These are phyloP conservation scores for Drosophila greeni DNA, from an alignment of 2,888 invertebrate genomes.

Conservation along the genomic window DNA sequence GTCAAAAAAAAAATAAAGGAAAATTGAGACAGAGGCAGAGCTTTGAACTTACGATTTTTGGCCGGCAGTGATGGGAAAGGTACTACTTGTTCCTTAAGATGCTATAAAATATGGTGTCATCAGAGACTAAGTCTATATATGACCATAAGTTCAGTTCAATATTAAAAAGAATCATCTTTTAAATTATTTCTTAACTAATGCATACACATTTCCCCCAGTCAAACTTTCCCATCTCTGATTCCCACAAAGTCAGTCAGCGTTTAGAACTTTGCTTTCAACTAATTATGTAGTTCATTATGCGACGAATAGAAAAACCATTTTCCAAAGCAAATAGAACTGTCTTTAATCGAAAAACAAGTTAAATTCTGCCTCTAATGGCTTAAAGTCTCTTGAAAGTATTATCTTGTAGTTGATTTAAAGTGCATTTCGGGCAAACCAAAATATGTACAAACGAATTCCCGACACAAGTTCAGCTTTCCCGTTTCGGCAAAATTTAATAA, in stretches of 20 bases:
- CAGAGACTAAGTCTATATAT: neutral
- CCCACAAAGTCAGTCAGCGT: slow-evolving; percentile 11
- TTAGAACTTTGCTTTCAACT: slow-evolving; percentile 41
- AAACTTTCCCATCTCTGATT: neutral
- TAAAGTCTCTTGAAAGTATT: neutral
- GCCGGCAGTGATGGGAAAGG: neutral
- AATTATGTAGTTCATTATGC: slow-evolving; percentile 55
- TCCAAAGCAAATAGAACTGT: slow-evolving; percentile 8
- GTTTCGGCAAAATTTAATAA: slow-evolving; percentile 27
- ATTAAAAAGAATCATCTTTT: neutral
- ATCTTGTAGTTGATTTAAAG: slow-evolving; percentile 22
- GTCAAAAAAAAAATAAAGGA: slow-evolving; percentile 8
- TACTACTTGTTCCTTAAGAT: neutral
- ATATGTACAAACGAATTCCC: slow-evolving; percentile 9
- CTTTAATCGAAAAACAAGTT: slow-evolving; percentile 3
- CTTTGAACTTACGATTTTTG: slow-evolving; percentile 47
- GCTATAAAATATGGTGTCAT: too few relatives aligned
- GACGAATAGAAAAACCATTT: slow-evolving; percentile 17
- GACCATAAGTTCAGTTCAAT: neutral
- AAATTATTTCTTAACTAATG: neutral
- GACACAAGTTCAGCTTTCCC: slow-evolving; percentile 15
- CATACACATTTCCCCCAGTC: neutral
- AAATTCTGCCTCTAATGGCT: neutral
- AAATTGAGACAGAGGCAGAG: slow-evolving; percentile 40
- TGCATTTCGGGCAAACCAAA: slow-evolving; percentile 21